Percentiles rank a stretch among this genome's conserved stretches.
These are phyloP conservation scores for Alectoris magna DNA, from an alignment of 2,797 vertebrate genomes.

Conservation along the genomic window DNA sequence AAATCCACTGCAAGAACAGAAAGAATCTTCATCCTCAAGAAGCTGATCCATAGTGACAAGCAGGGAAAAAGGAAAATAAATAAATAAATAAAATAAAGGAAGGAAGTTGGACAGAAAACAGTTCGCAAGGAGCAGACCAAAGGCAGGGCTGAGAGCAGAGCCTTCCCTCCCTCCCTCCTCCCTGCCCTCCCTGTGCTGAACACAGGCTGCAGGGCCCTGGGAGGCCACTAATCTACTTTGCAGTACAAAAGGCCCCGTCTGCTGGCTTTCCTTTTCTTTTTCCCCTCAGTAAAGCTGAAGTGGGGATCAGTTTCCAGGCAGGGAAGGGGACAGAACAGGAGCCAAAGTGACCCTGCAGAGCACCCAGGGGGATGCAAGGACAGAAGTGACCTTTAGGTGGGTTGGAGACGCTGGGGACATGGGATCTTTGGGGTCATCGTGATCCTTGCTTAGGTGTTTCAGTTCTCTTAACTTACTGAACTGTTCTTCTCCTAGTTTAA, in stretches of 20 bases:
- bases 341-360: not conserved
- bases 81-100: not conserved
- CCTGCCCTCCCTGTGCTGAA: not conserved
- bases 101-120: not conserved
- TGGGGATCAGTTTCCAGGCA: slow-evolving; percentile 52
- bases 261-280: slow-evolving; percentile 59
- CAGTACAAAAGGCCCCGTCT: slow-evolving; percentile 53
- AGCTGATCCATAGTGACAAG: not conserved
- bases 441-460: not conserved
- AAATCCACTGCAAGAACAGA: slow-evolving; percentile 5
- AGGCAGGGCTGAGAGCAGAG: not conserved
- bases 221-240: slow-evolving; percentile 69
- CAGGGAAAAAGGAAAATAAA: not conserved
- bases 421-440: not conserved
- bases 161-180: not conserved
- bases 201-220: slow-evolving; percentile 39
- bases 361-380: not conserved
- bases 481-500: not conserved
- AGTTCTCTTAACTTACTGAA: not conserved
- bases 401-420: not conserved
- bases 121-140: not conserved
- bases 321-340: slow-evolving; percentile 13
- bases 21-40: slow-evolving; percentile 6
- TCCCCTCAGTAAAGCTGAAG: slow-evolving; percentile 44
- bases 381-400: not conserved